Evolutionary conservation across 2,888 invertebrate species (phyloP), one percentile per base, ranked within the genome.

Genomic region (Cryptophagus acutangulus): DNA sequence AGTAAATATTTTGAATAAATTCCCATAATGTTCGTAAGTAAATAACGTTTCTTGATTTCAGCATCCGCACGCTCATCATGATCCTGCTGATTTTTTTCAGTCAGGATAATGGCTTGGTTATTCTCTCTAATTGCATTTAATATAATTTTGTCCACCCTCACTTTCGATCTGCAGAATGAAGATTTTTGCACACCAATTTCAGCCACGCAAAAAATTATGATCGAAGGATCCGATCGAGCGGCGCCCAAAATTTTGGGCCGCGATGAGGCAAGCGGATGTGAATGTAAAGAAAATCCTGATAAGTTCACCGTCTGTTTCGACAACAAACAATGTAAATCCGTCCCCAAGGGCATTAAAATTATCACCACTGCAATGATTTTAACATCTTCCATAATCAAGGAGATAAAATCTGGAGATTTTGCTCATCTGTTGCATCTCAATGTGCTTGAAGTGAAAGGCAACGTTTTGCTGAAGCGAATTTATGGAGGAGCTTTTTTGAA

Each of bases 371-470:
- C 62, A 1, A 60, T 79, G 2, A 66, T 71, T 51, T 66, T 79
- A 3, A 69, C 74, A 39, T 74, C 73, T 1, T 71, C 78, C 2
- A 68, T 68, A n/a, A 74, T 78, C 8, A 59, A 56, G 2, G 57
- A 63, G 44, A 66, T 78, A 5, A 47, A 48, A 2, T 63, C 60
- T 41, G 73, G 71, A n/a, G 74, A 74, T 52, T 59, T 77, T 2
- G 41, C 43, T 58, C 69, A 52, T 46, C 54, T 72, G 5, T 58
- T 55, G 17, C 66, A 72, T 39, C 50, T 78, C 25, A 65, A 65
- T 52, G 59, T 62, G 2, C 55, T 79, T 8, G 70, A 73, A 47
- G 71, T 79, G 40, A 77, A 78, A 58, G 74, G 74, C 0, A 79
- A 79, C 49, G 71, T 71, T 46, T 65, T 71, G 36, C 61, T 79